phyloP scores from a whole-genome alignment of 2,113 vertebrate species.

The Sinocyclocheilus maitianheensis region DNA sequence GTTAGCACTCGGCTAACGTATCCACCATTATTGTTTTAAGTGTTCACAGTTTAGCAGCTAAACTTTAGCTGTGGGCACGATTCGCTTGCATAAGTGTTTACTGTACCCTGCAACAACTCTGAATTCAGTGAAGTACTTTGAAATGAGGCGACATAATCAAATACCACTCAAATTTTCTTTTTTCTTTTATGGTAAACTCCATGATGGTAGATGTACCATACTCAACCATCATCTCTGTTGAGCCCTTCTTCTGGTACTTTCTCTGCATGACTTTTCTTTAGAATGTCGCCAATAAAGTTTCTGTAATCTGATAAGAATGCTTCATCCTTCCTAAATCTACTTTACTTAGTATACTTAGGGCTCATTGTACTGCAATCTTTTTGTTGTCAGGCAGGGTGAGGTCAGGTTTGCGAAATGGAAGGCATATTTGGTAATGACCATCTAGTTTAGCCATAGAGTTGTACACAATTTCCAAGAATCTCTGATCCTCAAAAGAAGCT shows the following conservation, averaged over 20 bases:
- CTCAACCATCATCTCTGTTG: background rate
- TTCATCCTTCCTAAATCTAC: too few relatives aligned
- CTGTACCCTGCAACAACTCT: too few relatives aligned
- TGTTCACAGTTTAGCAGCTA: too few relatives aligned
- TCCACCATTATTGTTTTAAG: too few relatives aligned
- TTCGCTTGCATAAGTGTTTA: too few relatives aligned
- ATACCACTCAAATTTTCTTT: background rate
- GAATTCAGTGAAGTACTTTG: too few relatives aligned
- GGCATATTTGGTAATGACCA: conserved; percentile 17
- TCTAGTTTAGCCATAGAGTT: background rate
- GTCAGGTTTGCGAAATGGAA: background rate
- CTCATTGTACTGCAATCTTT: background rate
- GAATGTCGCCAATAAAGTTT: background rate
- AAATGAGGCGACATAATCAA: too few relatives aligned
- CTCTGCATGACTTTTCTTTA: conserved; percentile 19
- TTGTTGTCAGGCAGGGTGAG: background rate
- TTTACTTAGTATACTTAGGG: background rate
- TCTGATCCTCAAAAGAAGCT: conserved; percentile 5
- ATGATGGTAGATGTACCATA: background rate
- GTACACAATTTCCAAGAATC: conserved; percentile 11
- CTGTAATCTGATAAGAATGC: too few relatives aligned
- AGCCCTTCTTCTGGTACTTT: conserved; percentile 8
- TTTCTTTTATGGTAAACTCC: background rate
- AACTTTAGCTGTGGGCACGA: too few relatives aligned
- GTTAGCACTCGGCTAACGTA: too few relatives aligned